Evolutionary conservation across 2,888 invertebrate genomes (phyloP).

Genomic region (Dryococelus australis): DNA sequence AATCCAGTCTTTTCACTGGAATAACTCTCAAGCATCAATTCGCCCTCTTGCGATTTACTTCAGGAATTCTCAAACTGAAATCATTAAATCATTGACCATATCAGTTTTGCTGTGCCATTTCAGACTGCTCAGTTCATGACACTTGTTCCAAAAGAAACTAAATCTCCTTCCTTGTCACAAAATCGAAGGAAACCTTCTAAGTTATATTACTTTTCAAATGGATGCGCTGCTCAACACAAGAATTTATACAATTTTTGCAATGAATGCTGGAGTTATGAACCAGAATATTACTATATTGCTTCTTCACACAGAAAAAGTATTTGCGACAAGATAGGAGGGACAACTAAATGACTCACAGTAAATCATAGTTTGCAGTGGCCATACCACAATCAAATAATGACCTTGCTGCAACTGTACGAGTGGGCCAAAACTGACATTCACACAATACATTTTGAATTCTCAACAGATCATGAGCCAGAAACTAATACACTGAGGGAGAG

Average conservation of each 20-base stretch:
- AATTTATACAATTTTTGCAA: neutral
- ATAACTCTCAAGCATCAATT: too few species aligned
- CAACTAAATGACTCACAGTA: neutral
- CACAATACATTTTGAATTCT: neutral
- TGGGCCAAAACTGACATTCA: constrained; percentile 3
- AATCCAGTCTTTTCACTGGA: too few species aligned
- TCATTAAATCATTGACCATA: constrained; percentile 11
- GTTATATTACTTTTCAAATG: constrained; percentile 1
- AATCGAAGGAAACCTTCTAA: neutral
- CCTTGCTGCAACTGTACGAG: neutral
- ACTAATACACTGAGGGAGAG: constrained; percentile 12
- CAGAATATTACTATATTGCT: neutral
- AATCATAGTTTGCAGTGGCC: neutral
- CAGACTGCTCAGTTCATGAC: neutral
- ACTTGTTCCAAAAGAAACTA: neutral
- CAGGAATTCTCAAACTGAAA: constrained; percentile 23
- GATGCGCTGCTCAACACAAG: constrained; percentile 12
- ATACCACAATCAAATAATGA: neutral
- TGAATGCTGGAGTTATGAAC: neutral
- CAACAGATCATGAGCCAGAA: neutral
- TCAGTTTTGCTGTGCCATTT: constrained; percentile 4
- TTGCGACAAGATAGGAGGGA: neutral
- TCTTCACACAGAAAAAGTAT: neutral
- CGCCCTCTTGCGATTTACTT: too few species aligned
- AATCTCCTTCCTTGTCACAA: neutral